phyloP scores from a whole-genome alignment of 2,888 invertebrate genomes.

The Catocala nupta region DNA sequence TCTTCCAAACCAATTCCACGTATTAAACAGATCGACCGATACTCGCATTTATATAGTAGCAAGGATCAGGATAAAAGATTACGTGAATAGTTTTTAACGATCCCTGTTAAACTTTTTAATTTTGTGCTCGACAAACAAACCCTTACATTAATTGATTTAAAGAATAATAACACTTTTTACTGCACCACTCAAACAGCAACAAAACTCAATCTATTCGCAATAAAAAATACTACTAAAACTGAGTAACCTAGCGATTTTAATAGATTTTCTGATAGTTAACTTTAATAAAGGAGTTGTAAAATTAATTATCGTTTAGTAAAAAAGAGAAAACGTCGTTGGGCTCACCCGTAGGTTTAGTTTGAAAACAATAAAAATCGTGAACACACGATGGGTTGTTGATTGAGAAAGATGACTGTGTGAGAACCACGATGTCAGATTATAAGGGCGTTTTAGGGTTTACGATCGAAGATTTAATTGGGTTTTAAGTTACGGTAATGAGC shows the following conservation, averaged over 20 bases:
- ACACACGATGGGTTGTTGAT: constrained; percentile 77
- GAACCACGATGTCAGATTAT: constrained; percentile 74
- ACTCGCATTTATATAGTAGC: no score
- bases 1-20: no score
- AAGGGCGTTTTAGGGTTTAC: constrained; percentile 68
- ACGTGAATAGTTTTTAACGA: constrained; percentile 9
- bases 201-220: constrained; percentile 76
- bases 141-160: constrained; percentile 43
- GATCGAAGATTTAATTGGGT: constrained; percentile 36
- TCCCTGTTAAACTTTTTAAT: constrained; percentile 7
- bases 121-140: constrained; percentile 22
- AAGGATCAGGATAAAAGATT: no score
- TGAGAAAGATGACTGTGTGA: constrained; percentile 84
- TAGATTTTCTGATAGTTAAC: constrained; percentile 73
- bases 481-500: constrained; percentile 23
- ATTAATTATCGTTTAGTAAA: constrained; percentile 71
- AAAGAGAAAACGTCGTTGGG: constrained; percentile 55
- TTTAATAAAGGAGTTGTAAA: constrained; percentile 82
- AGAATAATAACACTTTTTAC: constrained; percentile 50
- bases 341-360: constrained; percentile 71
- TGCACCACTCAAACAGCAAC: constrained; percentile 43
- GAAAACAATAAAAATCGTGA: constrained; percentile 85
- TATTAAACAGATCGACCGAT: no score
- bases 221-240: constrained; percentile 64
- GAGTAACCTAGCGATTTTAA: constrained; percentile 60